These are phyloP conservation scores for Gasteruption jaculator DNA, from an alignment of 2,888 invertebrate genomes.

Conservation along the genomic window DNA sequence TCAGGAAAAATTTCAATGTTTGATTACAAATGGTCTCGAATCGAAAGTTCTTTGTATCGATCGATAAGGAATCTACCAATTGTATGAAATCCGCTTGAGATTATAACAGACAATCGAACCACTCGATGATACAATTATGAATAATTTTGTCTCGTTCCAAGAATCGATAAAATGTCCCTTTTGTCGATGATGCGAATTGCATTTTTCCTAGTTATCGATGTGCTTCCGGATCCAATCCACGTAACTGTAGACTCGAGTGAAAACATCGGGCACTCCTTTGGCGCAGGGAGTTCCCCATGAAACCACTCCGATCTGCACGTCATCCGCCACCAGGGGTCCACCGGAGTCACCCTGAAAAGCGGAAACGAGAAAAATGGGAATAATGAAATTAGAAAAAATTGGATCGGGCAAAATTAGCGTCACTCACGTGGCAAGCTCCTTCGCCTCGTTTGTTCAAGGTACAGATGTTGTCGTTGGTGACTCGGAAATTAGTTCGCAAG, in stretches of 20 bases:
- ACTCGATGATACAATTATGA: too few species aligned
- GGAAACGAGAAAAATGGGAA: too few species aligned
- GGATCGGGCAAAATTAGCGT: conserved; percentile 8
- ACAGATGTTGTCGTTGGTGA: conserved; percentile 57
- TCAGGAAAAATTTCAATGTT: too few species aligned
- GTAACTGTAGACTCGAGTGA: conserved; percentile 49
- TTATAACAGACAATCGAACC: too few species aligned
- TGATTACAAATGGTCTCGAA: too few species aligned
- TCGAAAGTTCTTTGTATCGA: too few species aligned
- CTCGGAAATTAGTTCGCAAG: conserved; percentile 50
- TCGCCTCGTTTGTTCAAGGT: conserved; percentile 58
- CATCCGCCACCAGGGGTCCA: conserved; percentile 44
- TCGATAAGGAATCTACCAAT: too few species aligned
- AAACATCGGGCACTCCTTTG: conserved; percentile 50
- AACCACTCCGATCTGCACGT: conserved; percentile 48
- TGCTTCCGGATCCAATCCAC: conserved; percentile 45
- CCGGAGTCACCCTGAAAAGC: conserved; percentile 46
- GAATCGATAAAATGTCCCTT: not conserved
- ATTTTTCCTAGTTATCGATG: conserved; percentile 21
- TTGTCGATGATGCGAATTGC: too few species aligned
- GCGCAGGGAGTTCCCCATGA: conserved; percentile 54
- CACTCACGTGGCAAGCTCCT: conserved; percentile 62
- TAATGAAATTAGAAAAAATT: too few species aligned
- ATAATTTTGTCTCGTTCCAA: too few species aligned
- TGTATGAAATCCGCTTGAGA: too few species aligned